Evolutionary conservation across 2,888 invertebrate species (phyloP).

Genomic region (Parnassius mnemosyne): DNA sequence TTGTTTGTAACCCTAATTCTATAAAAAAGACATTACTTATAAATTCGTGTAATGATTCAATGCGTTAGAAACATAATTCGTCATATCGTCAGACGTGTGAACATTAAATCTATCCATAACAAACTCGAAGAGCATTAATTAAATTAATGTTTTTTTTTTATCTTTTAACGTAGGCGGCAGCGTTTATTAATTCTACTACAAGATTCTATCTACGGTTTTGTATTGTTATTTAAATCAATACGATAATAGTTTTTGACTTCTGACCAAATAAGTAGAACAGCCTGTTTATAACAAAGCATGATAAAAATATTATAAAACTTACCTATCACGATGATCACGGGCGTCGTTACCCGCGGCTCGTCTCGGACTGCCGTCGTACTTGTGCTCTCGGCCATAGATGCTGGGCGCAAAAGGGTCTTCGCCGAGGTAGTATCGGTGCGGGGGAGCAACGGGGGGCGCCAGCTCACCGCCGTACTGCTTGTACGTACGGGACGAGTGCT

Average conservation of each 20-base stretch:
- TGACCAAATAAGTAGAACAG: constrained; percentile 10
- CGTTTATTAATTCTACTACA: constrained; percentile 53
- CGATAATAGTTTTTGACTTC: constrained; percentile 9
- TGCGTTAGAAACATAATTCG: too few relatives aligned
- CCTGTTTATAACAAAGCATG: constrained; percentile 2
- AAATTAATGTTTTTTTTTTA: constrained; percentile 49
- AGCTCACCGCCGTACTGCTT: constrained; percentile 74
- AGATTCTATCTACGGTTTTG: constrained; percentile 67
- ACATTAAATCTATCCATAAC: constrained; percentile 50
- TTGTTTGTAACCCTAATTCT: too few relatives aligned
- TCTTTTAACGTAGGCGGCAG: constrained; percentile 55
- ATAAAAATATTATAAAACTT: constrained; percentile 35
- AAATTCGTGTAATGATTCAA: too few relatives aligned
- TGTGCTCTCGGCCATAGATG: constrained; percentile 91
- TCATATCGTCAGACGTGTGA: constrained; percentile 25
- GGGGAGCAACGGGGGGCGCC: constrained; percentile 77
- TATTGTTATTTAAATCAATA: constrained; percentile 42
- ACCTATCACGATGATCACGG: constrained; percentile 76
- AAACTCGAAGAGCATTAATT: constrained; percentile 63
- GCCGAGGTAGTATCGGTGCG: constrained; percentile 90
- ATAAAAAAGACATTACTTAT: too few relatives aligned
- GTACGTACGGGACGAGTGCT: constrained; percentile 74
- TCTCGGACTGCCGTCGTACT: constrained; percentile 85
- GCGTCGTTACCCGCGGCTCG: constrained; percentile 65
- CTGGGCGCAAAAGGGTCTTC: constrained; percentile 93